Percentiles rank a stretch among this genome's conserved stretches.
Evolutionary conservation across 2,113 vertebrate genomes (phyloP).

Genomic region (Galeopterus variegatus): DNA sequence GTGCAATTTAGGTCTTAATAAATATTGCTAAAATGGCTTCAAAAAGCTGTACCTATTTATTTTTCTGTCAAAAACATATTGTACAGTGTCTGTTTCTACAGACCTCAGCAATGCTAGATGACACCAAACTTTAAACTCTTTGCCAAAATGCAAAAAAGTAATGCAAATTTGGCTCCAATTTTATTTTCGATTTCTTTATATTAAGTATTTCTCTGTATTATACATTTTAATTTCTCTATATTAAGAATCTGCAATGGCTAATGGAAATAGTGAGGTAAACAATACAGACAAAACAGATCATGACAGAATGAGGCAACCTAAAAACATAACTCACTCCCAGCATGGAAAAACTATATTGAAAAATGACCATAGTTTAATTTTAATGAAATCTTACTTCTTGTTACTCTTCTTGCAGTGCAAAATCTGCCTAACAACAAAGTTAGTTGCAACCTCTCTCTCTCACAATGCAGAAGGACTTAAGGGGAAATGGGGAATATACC

Average conservation of each 20-base stretch:
- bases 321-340: not conserved
- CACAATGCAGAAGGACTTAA: not conserved
- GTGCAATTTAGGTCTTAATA: not conserved
- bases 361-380: not conserved
- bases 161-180: constrained; percentile 36
- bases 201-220: constrained; percentile 51
- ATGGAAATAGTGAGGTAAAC: not conserved
- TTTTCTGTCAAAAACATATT: not conserved
- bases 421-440: not conserved
- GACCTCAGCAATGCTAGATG: not conserved
- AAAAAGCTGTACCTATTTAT: not conserved
- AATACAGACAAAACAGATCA: not conserved
- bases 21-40: constrained; percentile 3
- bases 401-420: not conserved
- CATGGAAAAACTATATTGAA: not conserved
- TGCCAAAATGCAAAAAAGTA: not conserved
- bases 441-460: not conserved
- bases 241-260: not conserved
- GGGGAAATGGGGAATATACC: not conserved
- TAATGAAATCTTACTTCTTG: not conserved
- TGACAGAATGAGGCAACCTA: not conserved
- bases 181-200: not conserved
- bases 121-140: not conserved
- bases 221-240: constrained; percentile 1
- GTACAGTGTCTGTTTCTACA: not conserved